phyloP scores from a whole-genome alignment of 2,888 invertebrate species.

The Choreutis nemorana region DNA sequence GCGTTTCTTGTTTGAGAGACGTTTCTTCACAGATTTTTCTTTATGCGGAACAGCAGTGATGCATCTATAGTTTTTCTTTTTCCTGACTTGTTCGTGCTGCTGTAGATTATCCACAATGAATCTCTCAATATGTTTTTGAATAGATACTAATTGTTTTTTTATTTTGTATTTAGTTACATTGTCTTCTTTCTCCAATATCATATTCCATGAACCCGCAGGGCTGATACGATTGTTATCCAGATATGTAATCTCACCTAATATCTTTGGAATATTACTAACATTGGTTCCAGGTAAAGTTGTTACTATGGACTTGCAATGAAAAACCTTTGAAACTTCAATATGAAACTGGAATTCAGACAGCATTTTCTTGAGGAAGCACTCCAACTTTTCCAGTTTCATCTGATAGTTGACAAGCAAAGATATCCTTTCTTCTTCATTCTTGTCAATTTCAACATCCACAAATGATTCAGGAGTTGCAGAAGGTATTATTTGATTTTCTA shows the following conservation, averaged over 20 bases:
- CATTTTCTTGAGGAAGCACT: conserved; percentile 33
- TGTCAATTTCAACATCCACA: conserved; percentile 41
- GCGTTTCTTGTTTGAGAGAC: conserved; percentile 33
- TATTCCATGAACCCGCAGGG: conserved; percentile 38
- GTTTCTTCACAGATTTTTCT: conserved; percentile 14
- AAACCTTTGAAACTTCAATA: conserved; percentile 50
- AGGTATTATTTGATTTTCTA: conserved; percentile 20
- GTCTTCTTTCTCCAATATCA: conserved; percentile 42
- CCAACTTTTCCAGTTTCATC: conserved; percentile 38
- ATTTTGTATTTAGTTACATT: conserved; percentile 29
- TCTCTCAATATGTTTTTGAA: conserved; percentile 33
- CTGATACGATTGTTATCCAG: conserved; percentile 23
- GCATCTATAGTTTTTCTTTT: conserved; percentile 13
- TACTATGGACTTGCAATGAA: conserved; percentile 28
- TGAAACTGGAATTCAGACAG: conserved; percentile 47
- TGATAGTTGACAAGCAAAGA: conserved; percentile 36
- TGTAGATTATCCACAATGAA: conserved; percentile 30
- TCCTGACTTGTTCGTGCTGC: conserved; percentile 6
- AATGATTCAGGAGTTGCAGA: conserved; percentile 44
- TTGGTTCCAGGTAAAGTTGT: conserved; percentile 23
- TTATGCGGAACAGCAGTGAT: conserved; percentile 11
- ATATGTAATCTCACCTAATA: conserved; percentile 20
- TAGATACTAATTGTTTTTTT: conserved; percentile 31
- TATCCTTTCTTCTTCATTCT: conserved; percentile 38
- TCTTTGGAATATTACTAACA: conserved; percentile 21